Percentiles rank a stretch among this genome's conserved stretches.
Evolutionary conservation across 2,797 vertebrate genomes (phyloP).

Genomic region (Coregonus suidteri): DNA sequence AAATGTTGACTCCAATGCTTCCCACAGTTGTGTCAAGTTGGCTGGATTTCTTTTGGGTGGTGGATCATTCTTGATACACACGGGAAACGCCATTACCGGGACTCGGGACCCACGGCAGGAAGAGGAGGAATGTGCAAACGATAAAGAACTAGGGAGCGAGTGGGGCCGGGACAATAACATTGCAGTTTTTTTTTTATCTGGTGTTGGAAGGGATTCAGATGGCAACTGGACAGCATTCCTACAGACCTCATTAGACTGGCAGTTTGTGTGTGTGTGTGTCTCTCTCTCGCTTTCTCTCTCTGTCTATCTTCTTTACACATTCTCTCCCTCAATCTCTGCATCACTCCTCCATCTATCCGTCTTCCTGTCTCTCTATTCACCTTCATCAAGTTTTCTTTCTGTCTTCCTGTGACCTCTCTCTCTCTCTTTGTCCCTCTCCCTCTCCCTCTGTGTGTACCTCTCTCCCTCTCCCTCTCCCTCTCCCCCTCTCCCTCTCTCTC

Average conservation of each 20-base stretch:
- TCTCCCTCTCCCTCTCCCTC: background rate
- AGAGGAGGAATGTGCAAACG: slow-evolving; percentile 8
- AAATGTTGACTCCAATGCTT: too few species aligned
- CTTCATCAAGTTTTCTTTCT: background rate
- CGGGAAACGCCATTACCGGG: background rate
- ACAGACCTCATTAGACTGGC: background rate
- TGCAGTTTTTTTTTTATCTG: background rate
- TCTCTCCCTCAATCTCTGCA: background rate
- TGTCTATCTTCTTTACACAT: background rate
- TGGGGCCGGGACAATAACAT: background rate
- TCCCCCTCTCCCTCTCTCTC: background rate
- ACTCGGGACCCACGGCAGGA: background rate
- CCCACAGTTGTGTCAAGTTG: too few species aligned
- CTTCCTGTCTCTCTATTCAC: background rate
- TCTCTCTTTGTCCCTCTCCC: background rate
- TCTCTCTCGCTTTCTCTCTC: background rate
- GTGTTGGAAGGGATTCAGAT: slow-evolving; percentile 15
- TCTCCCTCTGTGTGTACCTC: too few species aligned
- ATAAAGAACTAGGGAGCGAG: background rate
- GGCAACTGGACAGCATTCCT: slow-evolving; percentile 6
- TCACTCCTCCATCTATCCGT: background rate
- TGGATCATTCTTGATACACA: background rate
- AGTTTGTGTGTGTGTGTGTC: background rate
- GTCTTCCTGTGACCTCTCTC: background rate
- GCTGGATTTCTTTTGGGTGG: too few species aligned